A percentile compares a stretch with the other conserved stretches of the same genome.
phyloP scores from a whole-genome alignment of 2,888 invertebrate genomes.

The Trypoxylon attenuatum region DNA sequence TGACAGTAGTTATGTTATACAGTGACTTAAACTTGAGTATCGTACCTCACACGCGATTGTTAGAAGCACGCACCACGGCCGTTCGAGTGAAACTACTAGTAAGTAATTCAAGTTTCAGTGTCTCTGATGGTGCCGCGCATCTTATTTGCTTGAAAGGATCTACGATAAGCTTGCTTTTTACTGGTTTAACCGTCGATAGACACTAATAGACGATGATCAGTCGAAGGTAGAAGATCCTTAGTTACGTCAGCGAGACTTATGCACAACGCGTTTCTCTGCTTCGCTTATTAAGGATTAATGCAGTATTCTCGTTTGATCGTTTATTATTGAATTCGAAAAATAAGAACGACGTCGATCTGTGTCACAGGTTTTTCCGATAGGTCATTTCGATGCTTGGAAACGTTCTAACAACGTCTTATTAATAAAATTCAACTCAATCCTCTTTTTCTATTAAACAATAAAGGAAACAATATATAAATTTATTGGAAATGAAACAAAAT shows the following conservation, averaged over 20 bases:
- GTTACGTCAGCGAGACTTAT: conserved; percentile 40
- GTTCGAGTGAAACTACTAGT: conserved; percentile 38
- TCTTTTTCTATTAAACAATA: no score
- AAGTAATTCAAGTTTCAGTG: conserved; percentile 28
- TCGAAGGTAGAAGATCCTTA: conserved; percentile 15
- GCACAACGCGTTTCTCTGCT: conserved; percentile 2
- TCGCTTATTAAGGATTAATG: conserved; percentile 15
- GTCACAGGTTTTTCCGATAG: no score
- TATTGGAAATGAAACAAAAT: no score
- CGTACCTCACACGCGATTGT: conserved; percentile 16
- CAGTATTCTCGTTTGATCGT: neutral
- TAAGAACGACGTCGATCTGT: no score
- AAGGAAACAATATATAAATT: no score
- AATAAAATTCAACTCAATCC: no score
- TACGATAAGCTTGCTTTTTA: conserved; percentile 32
- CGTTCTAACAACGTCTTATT: no score
- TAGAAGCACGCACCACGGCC: conserved; percentile 28
- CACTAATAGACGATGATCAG: conserved; percentile 51
- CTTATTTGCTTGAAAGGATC: conserved; percentile 46
- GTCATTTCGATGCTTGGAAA: no score
- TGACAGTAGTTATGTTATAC: no score
- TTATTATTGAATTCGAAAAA: no score
- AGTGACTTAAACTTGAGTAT: neutral
- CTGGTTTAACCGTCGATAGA: conserved; percentile 46
- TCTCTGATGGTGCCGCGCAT: conserved; percentile 41